A percentile compares a stretch with the other conserved stretches of the same genome.
Conservation (phyloP, 2,888 invertebrate species). For the Octodonta nipae region DNA sequence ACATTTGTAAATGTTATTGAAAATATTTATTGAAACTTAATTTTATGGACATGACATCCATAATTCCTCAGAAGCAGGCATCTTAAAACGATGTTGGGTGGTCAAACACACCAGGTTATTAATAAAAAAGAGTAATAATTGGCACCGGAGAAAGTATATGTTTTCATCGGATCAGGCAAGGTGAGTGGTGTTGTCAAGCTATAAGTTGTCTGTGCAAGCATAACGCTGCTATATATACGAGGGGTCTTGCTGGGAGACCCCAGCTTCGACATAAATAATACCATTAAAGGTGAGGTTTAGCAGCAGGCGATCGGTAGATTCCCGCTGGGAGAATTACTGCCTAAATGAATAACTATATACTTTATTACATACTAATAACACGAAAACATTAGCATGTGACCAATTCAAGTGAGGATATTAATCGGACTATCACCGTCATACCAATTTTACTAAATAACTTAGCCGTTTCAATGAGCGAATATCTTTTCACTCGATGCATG, state of each 20-base stretch:
- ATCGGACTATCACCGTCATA: conserved; percentile 27
- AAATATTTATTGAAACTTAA: no score
- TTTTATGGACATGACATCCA: no score
- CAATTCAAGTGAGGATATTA: conserved; percentile 23
- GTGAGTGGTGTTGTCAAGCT: conserved; percentile 10
- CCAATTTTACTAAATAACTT: conserved; percentile 16
- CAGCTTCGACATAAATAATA: conserved; percentile 36
- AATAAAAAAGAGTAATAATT: no score
- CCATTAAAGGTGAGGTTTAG: conserved; percentile 39
- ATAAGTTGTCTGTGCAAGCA: conserved; percentile 9
- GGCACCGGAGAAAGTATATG: no score
- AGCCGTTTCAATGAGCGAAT: conserved; percentile 16
- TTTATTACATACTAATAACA: conserved; percentile 40
- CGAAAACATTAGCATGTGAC: conserved; percentile 35
- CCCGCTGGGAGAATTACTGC: conserved; percentile 38
- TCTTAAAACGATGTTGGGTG: no score
- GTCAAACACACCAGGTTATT: no score
- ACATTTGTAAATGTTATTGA: no score
- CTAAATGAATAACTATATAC: conserved; percentile 38
- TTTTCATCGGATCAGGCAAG: conserved; percentile 15
- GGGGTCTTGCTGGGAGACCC: conserved; percentile 27
- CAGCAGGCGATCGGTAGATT: conserved; percentile 33
- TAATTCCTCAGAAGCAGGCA: no score
- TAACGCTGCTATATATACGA: conserved; percentile 8
- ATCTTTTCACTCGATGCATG: conserved; percentile 10